Evolutionary conservation across 2,797 vertebrate genomes (phyloP).

Genomic region (Natrix natrix): DNA sequence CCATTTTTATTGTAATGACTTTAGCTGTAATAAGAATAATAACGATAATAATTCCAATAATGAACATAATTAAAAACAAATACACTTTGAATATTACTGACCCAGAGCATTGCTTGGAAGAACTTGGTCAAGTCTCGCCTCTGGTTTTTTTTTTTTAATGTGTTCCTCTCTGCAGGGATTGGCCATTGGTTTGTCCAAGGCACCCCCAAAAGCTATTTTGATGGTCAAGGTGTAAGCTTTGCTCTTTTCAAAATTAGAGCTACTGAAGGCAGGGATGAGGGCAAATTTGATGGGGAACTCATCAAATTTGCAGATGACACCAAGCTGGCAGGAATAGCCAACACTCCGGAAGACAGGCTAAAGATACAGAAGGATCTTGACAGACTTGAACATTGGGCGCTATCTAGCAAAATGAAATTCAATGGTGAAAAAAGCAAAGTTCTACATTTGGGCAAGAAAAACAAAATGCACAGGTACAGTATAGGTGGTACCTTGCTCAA

Average conservation of each 20-base stretch:
- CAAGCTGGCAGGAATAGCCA: too few relatives aligned
- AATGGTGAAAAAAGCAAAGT: too few relatives aligned
- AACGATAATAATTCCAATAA: not conserved
- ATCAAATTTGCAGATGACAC: too few relatives aligned
- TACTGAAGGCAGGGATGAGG: not conserved
- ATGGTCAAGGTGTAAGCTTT: not conserved
- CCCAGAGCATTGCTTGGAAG: constrained; percentile 41
- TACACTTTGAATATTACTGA: constrained; percentile 64
- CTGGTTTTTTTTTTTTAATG: not conserved
- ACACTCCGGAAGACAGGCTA: too few relatives aligned
- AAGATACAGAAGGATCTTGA: too few relatives aligned
- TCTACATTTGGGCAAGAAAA: too few relatives aligned
- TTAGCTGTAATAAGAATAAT: constrained; percentile 49
- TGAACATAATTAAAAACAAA: constrained; percentile 42
- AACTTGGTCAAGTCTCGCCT: constrained; percentile 19
- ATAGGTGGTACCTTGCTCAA: too few relatives aligned
- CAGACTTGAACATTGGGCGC: too few relatives aligned
- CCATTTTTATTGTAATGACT: constrained; percentile 71
- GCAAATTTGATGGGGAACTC: not conserved
- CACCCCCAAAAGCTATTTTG: not conserved
- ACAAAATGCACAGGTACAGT: too few relatives aligned
- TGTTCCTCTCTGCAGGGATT: not conserved
- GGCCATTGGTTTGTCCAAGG: not conserved
- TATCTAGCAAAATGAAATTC: too few relatives aligned
- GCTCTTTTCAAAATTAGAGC: not conserved